Conservation (phyloP, 2,113 vertebrate genomes). For the Notarius quadriscutis region DNA sequence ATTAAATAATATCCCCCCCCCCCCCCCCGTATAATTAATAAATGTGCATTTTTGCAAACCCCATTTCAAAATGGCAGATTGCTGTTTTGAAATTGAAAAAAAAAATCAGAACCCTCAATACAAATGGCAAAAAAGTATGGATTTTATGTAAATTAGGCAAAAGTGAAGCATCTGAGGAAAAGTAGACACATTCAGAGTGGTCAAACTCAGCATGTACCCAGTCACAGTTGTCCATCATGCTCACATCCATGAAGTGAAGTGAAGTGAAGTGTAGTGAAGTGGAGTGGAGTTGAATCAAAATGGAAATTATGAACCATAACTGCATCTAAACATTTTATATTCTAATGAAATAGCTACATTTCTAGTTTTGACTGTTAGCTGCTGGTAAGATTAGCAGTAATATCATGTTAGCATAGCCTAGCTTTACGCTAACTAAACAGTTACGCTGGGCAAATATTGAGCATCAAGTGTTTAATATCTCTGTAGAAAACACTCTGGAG, state of each 20-base stretch:
- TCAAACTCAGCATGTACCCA: no score
- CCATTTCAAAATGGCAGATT: not conserved
- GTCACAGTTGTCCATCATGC: not conserved
- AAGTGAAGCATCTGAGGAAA: not conserved
- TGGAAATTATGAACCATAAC: not conserved
- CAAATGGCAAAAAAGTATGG: no score
- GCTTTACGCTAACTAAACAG: not conserved
- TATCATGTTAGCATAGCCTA: not conserved
- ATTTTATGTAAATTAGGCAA: not conserved
- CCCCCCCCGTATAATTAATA: not conserved
- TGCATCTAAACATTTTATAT: not conserved
- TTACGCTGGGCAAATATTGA: not conserved
- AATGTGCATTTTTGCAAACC: not conserved
- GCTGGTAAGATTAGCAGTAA: not conserved
- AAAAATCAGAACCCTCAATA: not conserved
- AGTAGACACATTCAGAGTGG: not conserved
- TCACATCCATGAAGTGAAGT: not conserved
- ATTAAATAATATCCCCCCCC: no score
- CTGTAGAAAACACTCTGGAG: not conserved
- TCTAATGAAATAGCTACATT: not conserved
- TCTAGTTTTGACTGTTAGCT: not conserved
- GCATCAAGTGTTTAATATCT: not conserved
- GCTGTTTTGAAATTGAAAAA: not conserved
- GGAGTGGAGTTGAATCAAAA: not conserved
- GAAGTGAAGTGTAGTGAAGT: not conserved